Percentiles rank a stretch among this genome's conserved stretches.
These are phyloP conservation scores for Mycteria americana DNA, from an alignment of 2,797 vertebrate species.

Conservation along the genomic window DNA sequence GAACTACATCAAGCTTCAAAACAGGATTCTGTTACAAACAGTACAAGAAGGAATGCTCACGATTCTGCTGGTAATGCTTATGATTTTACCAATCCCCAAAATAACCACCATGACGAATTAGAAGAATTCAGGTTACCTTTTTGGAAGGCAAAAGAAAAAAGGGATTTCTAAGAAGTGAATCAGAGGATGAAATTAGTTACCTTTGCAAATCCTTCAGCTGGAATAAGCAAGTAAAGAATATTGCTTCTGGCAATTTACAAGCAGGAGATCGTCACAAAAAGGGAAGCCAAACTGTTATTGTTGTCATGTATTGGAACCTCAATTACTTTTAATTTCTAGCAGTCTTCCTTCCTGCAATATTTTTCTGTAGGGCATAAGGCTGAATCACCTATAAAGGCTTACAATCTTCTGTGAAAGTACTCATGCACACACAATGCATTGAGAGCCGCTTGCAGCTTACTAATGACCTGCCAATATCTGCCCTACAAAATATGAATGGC, in stretches of 20 bases:
- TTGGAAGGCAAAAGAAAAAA: background rate
- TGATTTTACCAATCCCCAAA: background rate
- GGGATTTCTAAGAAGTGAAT: conserved; percentile 35
- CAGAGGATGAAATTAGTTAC: conserved; percentile 56
- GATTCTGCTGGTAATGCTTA: background rate
- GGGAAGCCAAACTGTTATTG: conserved; percentile 16
- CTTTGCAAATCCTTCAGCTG: conserved; percentile 39
- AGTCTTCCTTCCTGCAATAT: conserved; percentile 16
- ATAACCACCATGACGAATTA: conserved; percentile 38
- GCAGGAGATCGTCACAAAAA: conserved; percentile 2
- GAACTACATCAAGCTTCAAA: conserved; percentile 34
- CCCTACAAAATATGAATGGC: background rate
- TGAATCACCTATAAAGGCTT: background rate
- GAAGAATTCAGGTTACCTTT: conserved; percentile 24
- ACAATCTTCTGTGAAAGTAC: background rate
- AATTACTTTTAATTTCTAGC: conserved; percentile 49
- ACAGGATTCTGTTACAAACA: conserved; percentile 19
- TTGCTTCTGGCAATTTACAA: conserved; percentile 31
- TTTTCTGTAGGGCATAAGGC: background rate
- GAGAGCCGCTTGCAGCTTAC: background rate
- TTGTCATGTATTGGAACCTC: conserved; percentile 16
- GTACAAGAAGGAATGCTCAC: background rate
- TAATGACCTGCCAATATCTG: conserved; percentile 9
- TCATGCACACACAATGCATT: background rate
- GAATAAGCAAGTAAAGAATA: conserved; percentile 30